Percentiles rank a stretch among this genome's conserved stretches.
Evolutionary conservation across 2,797 vertebrate species (phyloP).

Genomic region (Helicolenus hilgendorfi): DNA sequence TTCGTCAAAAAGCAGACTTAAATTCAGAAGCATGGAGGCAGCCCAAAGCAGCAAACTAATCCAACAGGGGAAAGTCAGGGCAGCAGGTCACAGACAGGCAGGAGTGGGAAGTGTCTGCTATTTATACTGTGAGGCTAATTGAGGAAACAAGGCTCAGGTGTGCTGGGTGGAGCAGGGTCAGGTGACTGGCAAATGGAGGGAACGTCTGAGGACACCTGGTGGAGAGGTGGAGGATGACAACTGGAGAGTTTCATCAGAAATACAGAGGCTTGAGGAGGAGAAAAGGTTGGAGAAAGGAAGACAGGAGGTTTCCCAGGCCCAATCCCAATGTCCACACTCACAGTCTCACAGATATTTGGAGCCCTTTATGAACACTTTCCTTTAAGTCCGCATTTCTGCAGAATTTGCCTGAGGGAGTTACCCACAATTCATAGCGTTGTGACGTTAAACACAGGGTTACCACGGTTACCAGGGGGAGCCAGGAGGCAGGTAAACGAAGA

Average conservation of each 20-base stretch:
- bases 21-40: neutral
- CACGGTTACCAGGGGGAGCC: no score
- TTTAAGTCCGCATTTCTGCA: no score
- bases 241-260: neutral
- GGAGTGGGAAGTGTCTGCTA: neutral
- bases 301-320: no score
- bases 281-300: no score
- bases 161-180: neutral
- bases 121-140: neutral
- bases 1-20: neutral
- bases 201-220: neutral
- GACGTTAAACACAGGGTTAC: neutral
- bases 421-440: no score
- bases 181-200: neutral
- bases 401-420: no score
- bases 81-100: neutral
- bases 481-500: no score
- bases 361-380: no score
- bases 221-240: neutral
- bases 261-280: neutral
- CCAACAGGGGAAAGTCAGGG: neutral
- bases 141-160: conserved; percentile 7
- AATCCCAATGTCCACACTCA: no score
- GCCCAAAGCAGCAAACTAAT: neutral
- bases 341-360: no score